Percentiles rank a stretch among this genome's conserved stretches.
Evolutionary conservation across 1,140 invertebrate species (phyloP).

Genomic region (Heliothis subflexa): DNA sequence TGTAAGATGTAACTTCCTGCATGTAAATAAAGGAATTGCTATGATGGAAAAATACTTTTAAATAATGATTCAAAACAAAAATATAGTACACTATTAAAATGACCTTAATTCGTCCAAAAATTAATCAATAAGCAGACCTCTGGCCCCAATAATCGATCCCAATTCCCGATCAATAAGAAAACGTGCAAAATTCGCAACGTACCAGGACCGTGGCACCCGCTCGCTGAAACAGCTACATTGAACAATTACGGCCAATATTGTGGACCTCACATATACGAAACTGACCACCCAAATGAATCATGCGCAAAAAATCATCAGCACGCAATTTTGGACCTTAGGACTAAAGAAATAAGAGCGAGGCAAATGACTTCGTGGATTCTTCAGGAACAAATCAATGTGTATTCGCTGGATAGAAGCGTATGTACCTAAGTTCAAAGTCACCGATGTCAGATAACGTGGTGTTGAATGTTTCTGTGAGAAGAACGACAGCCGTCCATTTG

Average conservation of each 20-base stretch:
- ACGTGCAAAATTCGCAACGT: constrained; percentile 27
- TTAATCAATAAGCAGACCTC: constrained; percentile 5
- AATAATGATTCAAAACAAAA: neutral
- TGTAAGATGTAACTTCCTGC: too few species aligned
- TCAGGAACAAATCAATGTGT: constrained; percentile 26
- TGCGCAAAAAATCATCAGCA: neutral
- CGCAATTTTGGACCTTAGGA: constrained; percentile 52
- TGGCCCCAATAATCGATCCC: constrained; percentile 28
- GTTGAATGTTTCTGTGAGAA: constrained; percentile 44
- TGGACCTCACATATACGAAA: constrained; percentile 38
- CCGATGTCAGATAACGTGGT: constrained; percentile 58
- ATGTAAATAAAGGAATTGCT: too few species aligned
- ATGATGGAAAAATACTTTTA: neutral
- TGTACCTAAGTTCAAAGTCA: constrained; percentile 73
- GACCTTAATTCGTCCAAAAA: constrained; percentile 26
- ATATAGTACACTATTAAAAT: neutral
- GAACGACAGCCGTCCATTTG: constrained; percentile 11
- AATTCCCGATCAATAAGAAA: constrained; percentile 38
- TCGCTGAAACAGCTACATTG: constrained; percentile 64
- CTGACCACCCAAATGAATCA: constrained; percentile 25
- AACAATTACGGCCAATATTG: constrained; percentile 71
- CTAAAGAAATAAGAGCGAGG: constrained; percentile 22
- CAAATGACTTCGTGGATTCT: neutral
- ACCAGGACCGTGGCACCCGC: constrained; percentile 51
- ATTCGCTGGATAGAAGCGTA: constrained; percentile 45